Evolutionary conservation across 2,797 vertebrate genomes (phyloP), one percentile per base, ranked within the genome.

Genomic region (Discoglossus pictus): DNA sequence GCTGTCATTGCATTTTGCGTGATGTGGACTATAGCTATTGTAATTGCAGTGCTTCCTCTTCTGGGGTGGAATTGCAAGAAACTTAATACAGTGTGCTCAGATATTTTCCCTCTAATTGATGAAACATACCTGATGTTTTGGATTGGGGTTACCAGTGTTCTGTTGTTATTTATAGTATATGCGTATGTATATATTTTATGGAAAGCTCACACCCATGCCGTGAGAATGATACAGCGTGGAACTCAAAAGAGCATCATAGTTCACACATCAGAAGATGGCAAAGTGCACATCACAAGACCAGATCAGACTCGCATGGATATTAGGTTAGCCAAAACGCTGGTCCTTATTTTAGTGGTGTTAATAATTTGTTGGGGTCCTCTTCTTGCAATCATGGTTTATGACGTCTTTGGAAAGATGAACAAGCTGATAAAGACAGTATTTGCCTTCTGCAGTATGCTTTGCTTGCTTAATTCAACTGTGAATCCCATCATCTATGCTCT

Each of bases 51-150:
- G 80, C 90, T 99, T 79, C 97, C 97, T 48, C 92, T 99, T 72
- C 90, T 99, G 1, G 97, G 97, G 76, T 99, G 97, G 97, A 99
- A 99, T 92, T 99, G 97, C 92, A 97, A 96, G 82, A 92, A 89
- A 11, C 93, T 99, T 75, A 94, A 94, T 5, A 95, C 97, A 0
- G 88, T 94, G 50, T 99, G 97, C 84, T 99, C 97, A 2, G 93
- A 99, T 82, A 96, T 99, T 75, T 99, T 99, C 85, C 97, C 97
- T 0, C 91, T 98, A 76, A 99, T 99, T 0, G 97, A 99, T 0
- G 92, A 96, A 83, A 97, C 92, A 9, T 99, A 99, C 81, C 87
- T 99, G 83, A 91, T 99, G 94, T 99, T 98, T 91, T 99, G 97
- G 97, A 98, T 99, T 0, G 94, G 96, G 20, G 92, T 99, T 60